Evolutionary conservation across 2,888 invertebrate species (phyloP).

Genomic region (Pristionchus maxplancki): DNA sequence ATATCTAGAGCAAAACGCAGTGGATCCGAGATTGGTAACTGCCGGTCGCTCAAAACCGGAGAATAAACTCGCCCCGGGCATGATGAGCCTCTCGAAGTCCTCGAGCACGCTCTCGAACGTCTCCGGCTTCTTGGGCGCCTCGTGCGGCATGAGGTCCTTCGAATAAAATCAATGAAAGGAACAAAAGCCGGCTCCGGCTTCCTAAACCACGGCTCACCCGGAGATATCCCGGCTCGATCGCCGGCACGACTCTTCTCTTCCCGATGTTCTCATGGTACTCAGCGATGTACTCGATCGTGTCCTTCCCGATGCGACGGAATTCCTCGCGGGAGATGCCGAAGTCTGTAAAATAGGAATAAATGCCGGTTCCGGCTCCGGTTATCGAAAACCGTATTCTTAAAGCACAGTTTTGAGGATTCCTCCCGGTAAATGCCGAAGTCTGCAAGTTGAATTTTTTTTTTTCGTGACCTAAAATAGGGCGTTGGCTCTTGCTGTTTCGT

Average conservation of each 20-base stretch:
- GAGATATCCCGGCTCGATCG: slow-evolving; percentile 90
- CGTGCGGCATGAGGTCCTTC: slow-evolving; percentile 85
- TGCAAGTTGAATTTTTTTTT: no score
- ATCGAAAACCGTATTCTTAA: not conserved
- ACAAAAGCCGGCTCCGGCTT: not conserved
- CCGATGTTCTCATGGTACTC: slow-evolving; percentile 90
- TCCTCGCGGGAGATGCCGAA: slow-evolving; percentile 71
- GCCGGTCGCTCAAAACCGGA: not conserved
- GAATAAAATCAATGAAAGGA: no score
- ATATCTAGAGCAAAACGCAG: no score
- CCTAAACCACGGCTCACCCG: slow-evolving; percentile 77
- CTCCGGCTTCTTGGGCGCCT: slow-evolving; percentile 89
- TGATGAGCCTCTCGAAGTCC: slow-evolving; percentile 90
- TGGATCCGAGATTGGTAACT: no score
- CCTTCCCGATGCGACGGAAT: slow-evolving; percentile 83
- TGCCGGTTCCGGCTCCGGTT: not conserved
- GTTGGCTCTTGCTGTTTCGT: no score
- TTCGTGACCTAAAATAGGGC: no score
- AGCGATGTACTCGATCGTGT: slow-evolving; percentile 91
- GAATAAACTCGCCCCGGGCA: slow-evolving; percentile 85
- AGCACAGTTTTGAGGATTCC: no score
- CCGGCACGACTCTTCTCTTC: slow-evolving; percentile 89
- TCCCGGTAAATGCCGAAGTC: no score
- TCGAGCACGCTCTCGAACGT: slow-evolving; percentile 90
- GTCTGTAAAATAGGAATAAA: not conserved